phyloP scores from a whole-genome alignment of 2,797 vertebrate species.

The Saguinus oedipus region DNA sequence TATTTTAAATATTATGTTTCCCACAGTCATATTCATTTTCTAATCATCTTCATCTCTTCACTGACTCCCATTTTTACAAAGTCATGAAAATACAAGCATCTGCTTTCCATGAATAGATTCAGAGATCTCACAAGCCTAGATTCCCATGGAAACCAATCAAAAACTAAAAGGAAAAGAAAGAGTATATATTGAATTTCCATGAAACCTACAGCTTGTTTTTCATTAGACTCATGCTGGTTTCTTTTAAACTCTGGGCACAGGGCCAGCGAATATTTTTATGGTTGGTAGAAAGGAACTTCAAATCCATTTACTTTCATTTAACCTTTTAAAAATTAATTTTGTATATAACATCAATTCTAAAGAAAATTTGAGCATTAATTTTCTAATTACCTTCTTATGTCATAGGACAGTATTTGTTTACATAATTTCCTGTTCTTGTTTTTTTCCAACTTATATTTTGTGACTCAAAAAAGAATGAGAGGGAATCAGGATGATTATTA shows the following conservation, averaged over 20 bases:
- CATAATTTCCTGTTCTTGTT: constrained; percentile 3
- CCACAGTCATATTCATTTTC: constrained; percentile 35
- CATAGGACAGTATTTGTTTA: neutral
- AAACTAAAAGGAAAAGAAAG: constrained; percentile 74
- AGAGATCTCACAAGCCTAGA: constrained; percentile 64
- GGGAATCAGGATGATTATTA: neutral
- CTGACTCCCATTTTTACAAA: constrained; percentile 61
- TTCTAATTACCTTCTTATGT: constrained; percentile 53
- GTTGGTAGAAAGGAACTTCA: constrained; percentile 70
- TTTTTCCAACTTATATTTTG: constrained; percentile 27
- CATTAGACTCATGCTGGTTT: constrained; percentile 79
- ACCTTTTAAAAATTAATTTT: constrained; percentile 66
- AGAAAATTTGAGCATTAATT: constrained; percentile 54
- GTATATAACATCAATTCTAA: constrained; percentile 53
- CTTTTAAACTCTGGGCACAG: constrained; percentile 76
- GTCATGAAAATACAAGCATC: constrained; percentile 67
- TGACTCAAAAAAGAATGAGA: neutral
- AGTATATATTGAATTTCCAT: constrained; percentile 77
- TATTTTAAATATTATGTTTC: constrained; percentile 58
- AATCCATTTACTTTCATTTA: constrained; percentile 70
- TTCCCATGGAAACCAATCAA: constrained; percentile 81
- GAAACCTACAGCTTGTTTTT: constrained; percentile 79
- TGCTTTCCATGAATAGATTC: constrained; percentile 69
- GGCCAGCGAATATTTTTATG: constrained; percentile 76
- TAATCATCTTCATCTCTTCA: constrained; percentile 62